These are phyloP conservation scores for Spilogale gracilis DNA, from an alignment of 2,113 vertebrate species.

Conservation along the genomic window DNA sequence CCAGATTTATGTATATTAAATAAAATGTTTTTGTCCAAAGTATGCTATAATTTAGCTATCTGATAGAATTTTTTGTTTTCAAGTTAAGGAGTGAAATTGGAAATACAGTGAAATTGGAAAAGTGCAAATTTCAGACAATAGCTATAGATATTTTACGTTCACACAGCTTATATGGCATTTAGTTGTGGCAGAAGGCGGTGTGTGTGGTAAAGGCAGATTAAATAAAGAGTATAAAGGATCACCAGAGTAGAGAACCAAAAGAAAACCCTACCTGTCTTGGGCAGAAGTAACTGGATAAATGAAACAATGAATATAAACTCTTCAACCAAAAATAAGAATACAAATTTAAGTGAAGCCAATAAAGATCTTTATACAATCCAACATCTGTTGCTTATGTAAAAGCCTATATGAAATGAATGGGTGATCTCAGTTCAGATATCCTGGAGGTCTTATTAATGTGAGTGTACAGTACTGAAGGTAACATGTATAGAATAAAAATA, in stretches of 20 bases:
- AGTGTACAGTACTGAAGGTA: slow-evolving; percentile 89
- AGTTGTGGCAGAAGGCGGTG: background rate
- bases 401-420: slow-evolving; percentile 77
- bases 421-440: slow-evolving; percentile 89
- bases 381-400: background rate
- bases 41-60: slow-evolving; percentile 3
- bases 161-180: slow-evolving; percentile 16
- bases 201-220: background rate
- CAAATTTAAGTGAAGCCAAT: slow-evolving; percentile 57
- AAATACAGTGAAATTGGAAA: slow-evolving; percentile 18
- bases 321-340: slow-evolving; percentile 35
- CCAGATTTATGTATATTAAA: background rate
- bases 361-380: slow-evolving; percentile 44
- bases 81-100: background rate
- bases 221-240: slow-evolving; percentile 60
- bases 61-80: slow-evolving; percentile 36
- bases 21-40: slow-evolving; percentile 23
- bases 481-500: slow-evolving; percentile 85
- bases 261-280: slow-evolving; percentile 7
- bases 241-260: slow-evolving; percentile 6
- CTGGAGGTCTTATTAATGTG: slow-evolving; percentile 90
- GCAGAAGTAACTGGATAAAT: slow-evolving; percentile 45
- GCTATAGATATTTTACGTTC: background rate
- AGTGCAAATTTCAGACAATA: slow-evolving; percentile 56
- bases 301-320: slow-evolving; percentile 55